These are phyloP conservation scores for Xanthostigma xanthostigma DNA, from an alignment of 2,888 invertebrate genomes.

Conservation along the genomic window DNA sequence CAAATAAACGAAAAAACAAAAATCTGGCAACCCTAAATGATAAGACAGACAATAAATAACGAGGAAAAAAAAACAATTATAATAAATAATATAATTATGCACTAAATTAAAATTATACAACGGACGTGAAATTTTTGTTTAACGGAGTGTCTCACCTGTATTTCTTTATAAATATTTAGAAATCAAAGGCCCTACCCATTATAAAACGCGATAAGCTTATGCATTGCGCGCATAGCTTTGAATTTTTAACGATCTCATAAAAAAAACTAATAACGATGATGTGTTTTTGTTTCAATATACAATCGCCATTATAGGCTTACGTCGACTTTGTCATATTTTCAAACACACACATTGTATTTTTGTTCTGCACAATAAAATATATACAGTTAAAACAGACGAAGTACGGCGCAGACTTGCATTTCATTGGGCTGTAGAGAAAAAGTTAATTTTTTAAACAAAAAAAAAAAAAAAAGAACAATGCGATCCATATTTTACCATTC, in stretches of 20 bases:
- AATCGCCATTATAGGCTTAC: too few species aligned
- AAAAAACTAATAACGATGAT: too few species aligned
- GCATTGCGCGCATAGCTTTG: slow-evolving; percentile 32
- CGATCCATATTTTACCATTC: not conserved
- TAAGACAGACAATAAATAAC: not conserved
- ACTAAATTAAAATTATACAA: slow-evolving; percentile 24
- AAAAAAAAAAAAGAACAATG: not conserved
- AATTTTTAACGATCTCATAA: slow-evolving; percentile 6
- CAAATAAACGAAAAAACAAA: too few species aligned
- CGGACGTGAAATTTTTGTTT: slow-evolving; percentile 5
- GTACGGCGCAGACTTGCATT: slow-evolving; percentile 13
- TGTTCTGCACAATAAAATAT: too few species aligned
- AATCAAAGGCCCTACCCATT: slow-evolving; percentile 23
- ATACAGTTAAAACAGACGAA: slow-evolving; percentile 1
- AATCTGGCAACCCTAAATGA: too few species aligned
- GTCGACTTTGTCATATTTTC: too few species aligned
- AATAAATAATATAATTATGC: slow-evolving; percentile 10
- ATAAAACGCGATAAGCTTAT: slow-evolving; percentile 28
- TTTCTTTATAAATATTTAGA: slow-evolving; percentile 8
- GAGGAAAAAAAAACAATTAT: too few species aligned
- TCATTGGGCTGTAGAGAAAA: slow-evolving; percentile 29
- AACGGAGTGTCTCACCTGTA: slow-evolving; percentile 28
- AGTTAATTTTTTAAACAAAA: slow-evolving; percentile 19
- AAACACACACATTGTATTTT: too few species aligned
- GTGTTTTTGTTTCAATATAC: too few species aligned